phyloP scores from a whole-genome alignment of 1,140 invertebrate species.

The Pristionchus pacificus region DNA sequence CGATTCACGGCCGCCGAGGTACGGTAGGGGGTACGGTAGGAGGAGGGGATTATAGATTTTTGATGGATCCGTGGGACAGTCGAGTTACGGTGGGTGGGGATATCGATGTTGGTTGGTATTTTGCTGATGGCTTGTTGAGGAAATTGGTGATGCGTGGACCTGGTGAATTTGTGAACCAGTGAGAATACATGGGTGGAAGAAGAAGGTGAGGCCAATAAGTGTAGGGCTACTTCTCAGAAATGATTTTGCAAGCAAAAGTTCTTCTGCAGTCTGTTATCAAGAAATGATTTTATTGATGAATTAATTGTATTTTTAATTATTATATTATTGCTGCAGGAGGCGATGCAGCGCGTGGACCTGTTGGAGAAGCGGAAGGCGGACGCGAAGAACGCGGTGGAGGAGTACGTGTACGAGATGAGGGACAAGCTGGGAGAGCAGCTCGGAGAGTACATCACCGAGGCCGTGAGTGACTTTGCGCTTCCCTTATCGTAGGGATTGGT shows the following conservation, averaged over 20 bases:
- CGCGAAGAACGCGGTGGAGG: conserved; percentile 91
- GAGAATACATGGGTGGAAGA: too few relatives aligned
- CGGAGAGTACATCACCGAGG: conserved; percentile 72
- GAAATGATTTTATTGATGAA: conserved; percentile 33
- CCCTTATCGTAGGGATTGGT: conserved; percentile 16
- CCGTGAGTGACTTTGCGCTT: conserved; percentile 59
- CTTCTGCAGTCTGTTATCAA: conserved; percentile 2
- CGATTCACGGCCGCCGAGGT: conserved; percentile 27
- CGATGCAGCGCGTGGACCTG: conserved; percentile 69
- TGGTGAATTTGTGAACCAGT: too few relatives aligned
- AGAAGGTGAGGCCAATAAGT: too few relatives aligned
- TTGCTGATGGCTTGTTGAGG: too few relatives aligned
- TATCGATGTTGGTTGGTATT: too few relatives aligned
- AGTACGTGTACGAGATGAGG: conserved; percentile 93
- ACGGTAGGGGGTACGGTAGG: conserved; percentile 15
- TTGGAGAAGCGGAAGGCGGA: conserved; percentile 90
- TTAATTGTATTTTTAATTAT: background rate
- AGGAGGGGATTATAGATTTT: conserved; percentile 20
- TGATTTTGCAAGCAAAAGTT: background rate
- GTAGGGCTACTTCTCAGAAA: too few relatives aligned
- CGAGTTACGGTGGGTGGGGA: too few relatives aligned
- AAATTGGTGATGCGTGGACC: too few relatives aligned
- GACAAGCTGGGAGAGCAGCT: conserved; percentile 74
- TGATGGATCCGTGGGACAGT: background rate
- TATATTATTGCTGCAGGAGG: conserved; percentile 64